Percentiles rank a stretch among this genome's conserved stretches.
Evolutionary conservation across 2,113 vertebrate species (phyloP).

Genomic region (Bothrops jararaca): DNA sequence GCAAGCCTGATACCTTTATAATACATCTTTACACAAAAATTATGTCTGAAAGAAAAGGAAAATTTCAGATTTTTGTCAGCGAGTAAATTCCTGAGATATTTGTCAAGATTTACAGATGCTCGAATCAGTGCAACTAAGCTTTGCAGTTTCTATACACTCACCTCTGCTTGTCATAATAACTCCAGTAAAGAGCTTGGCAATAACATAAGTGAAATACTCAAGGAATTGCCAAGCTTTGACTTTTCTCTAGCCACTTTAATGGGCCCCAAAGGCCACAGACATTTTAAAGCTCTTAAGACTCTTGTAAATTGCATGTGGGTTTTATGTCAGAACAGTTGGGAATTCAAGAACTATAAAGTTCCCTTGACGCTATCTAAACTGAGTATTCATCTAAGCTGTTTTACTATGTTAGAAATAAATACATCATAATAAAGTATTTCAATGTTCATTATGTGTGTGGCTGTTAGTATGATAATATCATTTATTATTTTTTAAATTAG

Average conservation of each 20-base stretch:
- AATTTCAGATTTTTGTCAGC: not conserved
- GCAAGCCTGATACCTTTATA: not conserved
- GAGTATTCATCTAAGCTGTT: not conserved
- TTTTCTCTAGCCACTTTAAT: not conserved
- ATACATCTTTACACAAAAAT: not conserved
- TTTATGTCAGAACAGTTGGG: not conserved
- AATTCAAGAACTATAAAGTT: not conserved
- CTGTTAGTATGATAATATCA: not conserved
- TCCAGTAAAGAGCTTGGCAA: not conserved
- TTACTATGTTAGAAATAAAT: not conserved
- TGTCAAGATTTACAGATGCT: not conserved
- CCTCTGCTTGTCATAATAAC: not conserved
- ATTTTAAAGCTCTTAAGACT: not conserved
- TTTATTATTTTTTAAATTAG: not conserved
- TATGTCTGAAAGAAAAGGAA: not conserved
- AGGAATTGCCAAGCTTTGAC: not conserved
- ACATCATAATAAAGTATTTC: not conserved
- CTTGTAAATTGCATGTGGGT: not conserved
- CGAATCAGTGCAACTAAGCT: not conserved
- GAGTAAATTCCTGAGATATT: not conserved
- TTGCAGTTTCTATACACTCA: not conserved
- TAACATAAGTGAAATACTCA: not conserved
- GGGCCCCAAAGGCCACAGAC: not conserved
- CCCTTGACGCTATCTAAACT: not conserved
- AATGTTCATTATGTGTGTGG: not conserved